These are phyloP conservation scores for Sebastes minor DNA, from an alignment of 2,797 vertebrate genomes.

Conservation along the genomic window DNA sequence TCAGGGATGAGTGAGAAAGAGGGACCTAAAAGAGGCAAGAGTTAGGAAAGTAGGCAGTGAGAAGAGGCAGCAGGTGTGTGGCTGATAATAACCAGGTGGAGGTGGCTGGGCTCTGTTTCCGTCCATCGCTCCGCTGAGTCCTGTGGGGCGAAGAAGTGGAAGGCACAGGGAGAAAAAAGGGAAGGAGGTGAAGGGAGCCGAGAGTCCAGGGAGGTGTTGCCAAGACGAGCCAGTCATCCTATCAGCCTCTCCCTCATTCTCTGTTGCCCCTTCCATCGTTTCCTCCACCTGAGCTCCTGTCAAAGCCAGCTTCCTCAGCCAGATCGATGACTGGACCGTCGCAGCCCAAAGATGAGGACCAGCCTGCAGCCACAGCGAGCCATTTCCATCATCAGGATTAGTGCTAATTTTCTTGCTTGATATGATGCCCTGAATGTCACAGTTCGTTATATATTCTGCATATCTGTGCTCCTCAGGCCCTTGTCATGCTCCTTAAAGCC, in stretches of 20 bases:
- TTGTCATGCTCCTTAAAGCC: slow-evolving; percentile 2
- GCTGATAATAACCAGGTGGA: slow-evolving; percentile 75
- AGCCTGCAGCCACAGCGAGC: slow-evolving; percentile 19
- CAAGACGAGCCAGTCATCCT: slow-evolving; percentile 43
- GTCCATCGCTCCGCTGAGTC: slow-evolving; percentile 56
- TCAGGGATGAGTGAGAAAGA: slow-evolving; percentile 43
- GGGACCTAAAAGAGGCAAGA: slow-evolving; percentile 37
- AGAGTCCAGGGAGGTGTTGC: slow-evolving; percentile 32
- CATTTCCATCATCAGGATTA: slow-evolving; percentile 19
- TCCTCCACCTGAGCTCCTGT: slow-evolving; percentile 65
- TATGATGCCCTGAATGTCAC: neutral
- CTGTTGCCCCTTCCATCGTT: slow-evolving; percentile 28
- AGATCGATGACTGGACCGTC: slow-evolving; percentile 44
- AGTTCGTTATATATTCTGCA: neutral
- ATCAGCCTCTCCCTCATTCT: slow-evolving; percentile 34
- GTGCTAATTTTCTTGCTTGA: neutral
- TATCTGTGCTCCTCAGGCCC: slow-evolving; percentile 4
- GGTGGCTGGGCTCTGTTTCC: slow-evolving; percentile 59
- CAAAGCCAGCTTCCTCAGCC: slow-evolving; percentile 23
- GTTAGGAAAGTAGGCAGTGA: slow-evolving; percentile 10
- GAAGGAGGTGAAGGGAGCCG: slow-evolving; percentile 31
- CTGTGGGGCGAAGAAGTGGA: slow-evolving; percentile 33
- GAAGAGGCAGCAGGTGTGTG: slow-evolving; percentile 74
- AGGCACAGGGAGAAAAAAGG: slow-evolving; percentile 12
- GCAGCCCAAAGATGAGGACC: neutral